Conservation (phyloP, 2,797 vertebrate species). For the Phrynocephalus forsythii region DNA sequence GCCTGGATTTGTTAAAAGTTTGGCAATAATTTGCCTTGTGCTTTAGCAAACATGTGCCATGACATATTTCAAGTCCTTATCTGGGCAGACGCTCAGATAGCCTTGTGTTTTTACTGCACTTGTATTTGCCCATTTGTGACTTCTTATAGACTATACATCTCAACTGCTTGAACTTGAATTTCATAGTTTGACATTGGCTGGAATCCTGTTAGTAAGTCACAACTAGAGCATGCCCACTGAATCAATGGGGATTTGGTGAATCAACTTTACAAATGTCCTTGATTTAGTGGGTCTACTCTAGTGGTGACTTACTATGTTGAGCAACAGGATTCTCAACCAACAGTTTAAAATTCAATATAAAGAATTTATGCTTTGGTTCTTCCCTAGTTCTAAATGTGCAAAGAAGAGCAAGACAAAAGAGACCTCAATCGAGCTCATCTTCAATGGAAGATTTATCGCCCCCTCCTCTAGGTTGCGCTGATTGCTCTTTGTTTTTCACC, state of each 20-base stretch:
- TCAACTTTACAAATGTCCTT: background rate
- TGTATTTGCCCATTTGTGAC: too few species aligned
- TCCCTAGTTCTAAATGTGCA: constrained; percentile 55
- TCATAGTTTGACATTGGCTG: too few species aligned
- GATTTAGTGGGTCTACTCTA: background rate
- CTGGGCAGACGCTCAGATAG: background rate
- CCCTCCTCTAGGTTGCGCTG: constrained; percentile 50
- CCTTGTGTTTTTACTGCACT: background rate
- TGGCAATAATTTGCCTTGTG: background rate
- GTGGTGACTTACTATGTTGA: background rate
- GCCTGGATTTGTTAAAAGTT: background rate
- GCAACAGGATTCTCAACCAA: too few species aligned
- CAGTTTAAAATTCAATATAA: background rate
- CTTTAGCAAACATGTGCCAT: too few species aligned
- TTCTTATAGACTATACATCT: too few species aligned
- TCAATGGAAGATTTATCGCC: constrained; percentile 58
- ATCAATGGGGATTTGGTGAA: too few species aligned
- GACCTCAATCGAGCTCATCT: background rate
- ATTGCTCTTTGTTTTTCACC: constrained; percentile 79
- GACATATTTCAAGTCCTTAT: background rate
- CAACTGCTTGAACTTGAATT: background rate
- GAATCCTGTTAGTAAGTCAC: too few species aligned
- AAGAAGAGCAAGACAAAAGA: background rate
- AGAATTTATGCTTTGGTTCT: constrained; percentile 7
- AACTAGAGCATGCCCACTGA: too few species aligned